phyloP scores from a whole-genome alignment of 2,113 vertebrate genomes.

The Lonchura striata region DNA sequence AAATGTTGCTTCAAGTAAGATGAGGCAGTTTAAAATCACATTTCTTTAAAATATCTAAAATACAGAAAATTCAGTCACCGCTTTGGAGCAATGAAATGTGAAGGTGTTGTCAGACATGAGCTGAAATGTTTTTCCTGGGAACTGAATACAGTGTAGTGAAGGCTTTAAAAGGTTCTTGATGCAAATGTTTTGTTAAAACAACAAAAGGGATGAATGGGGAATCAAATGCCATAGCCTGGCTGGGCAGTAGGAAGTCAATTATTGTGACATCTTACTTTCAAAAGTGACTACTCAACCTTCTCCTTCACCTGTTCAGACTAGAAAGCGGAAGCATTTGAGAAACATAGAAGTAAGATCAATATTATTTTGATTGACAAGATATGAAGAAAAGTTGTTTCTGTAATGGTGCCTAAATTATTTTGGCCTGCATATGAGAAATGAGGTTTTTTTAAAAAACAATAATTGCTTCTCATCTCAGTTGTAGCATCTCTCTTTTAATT shows the following conservation, averaged over 20 bases:
- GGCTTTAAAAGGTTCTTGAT: neutral
- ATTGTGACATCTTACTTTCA: neutral
- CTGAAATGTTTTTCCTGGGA: neutral
- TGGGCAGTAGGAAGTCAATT: neutral
- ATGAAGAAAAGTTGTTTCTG: neutral
- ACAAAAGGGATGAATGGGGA: neutral
- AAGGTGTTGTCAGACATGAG: neutral
- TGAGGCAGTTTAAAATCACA: neutral
- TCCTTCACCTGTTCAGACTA: neutral
- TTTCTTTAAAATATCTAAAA: neutral
- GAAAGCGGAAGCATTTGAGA: neutral
- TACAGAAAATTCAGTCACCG: neutral
- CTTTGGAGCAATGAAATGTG: neutral
- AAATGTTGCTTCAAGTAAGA: neutral
- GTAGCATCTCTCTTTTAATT: neutral
- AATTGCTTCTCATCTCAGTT: neutral
- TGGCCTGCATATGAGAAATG: neutral
- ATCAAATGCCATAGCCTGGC: rapidly evolving
- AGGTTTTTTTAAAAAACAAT: neutral
- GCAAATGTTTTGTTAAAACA: neutral
- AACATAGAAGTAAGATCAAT: neutral
- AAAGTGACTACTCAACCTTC: neutral
- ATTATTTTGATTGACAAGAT: neutral
- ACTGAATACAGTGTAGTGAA: neutral
- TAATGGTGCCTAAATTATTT: neutral